A percentile compares a stretch with the other conserved stretches of the same genome.
These are phyloP conservation scores for Phrixothrix hirtus DNA, from an alignment of 2,888 invertebrate species.

Conservation along the genomic window DNA sequence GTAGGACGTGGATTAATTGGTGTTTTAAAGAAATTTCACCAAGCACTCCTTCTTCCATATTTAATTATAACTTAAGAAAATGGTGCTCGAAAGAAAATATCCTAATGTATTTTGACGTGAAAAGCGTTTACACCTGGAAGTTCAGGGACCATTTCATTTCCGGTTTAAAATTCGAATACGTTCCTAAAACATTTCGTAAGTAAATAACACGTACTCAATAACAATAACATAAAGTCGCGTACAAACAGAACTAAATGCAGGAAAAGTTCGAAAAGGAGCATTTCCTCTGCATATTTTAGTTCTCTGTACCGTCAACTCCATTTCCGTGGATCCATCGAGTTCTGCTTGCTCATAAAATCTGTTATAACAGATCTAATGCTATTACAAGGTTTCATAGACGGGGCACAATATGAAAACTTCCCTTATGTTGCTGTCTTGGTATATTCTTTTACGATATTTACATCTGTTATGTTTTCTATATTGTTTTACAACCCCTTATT, in stretches of 20 bases:
- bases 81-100: too few species aligned
- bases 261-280: conserved; percentile 20
- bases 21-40: conserved; percentile 1
- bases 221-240: conserved; percentile 26
- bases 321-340: conserved; percentile 23
- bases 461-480: conserved; percentile 15
- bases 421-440: conserved; percentile 31
- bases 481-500: conserved; percentile 6
- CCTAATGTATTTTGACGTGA: conserved; percentile 1
- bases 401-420: conserved; percentile 32
- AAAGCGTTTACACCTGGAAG: not conserved
- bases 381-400: conserved; percentile 29
- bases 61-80: not conserved
- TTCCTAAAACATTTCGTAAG: conserved; percentile 7
- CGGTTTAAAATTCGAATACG: not conserved
- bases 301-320: conserved; percentile 27
- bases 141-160: not conserved
- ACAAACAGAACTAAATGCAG: conserved; percentile 18
- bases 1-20: conserved; percentile 6
- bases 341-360: conserved; percentile 32
- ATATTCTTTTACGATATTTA: conserved; percentile 27
- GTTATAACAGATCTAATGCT: conserved; percentile 38
- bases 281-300: conserved; percentile 31
- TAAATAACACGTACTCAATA: conserved; percentile 21
- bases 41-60: not conserved